A percentile compares a stretch with the other conserved stretches of the same genome.
Conservation (phyloP, 2,113 vertebrate species). For the Rostratula benghalensis region DNA sequence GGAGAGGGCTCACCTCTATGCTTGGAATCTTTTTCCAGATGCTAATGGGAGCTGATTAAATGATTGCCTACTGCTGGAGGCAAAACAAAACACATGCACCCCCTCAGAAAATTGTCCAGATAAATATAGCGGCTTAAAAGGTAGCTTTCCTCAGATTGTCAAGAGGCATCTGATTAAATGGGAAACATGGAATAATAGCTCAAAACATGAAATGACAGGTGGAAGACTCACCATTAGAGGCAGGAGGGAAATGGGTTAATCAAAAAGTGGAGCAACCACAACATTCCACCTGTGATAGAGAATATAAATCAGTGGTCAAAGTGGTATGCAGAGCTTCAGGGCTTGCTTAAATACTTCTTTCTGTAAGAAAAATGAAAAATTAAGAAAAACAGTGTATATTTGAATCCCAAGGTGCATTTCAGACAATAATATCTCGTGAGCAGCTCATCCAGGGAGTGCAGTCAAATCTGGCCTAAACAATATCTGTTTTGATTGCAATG, state of each 20-base stretch:
- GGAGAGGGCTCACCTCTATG: background rate
- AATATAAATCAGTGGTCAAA: background rate
- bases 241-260: background rate
- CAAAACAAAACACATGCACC: background rate
- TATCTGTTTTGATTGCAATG: background rate
- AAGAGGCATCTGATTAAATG: background rate
- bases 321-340: background rate
- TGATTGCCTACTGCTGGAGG: background rate
- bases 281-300: background rate
- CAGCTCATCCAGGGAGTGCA: background rate
- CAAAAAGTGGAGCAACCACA: background rate
- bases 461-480: background rate
- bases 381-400: background rate
- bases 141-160: background rate
- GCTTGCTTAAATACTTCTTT: background rate
- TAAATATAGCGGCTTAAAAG: background rate
- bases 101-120: background rate
- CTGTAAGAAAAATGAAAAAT: background rate
- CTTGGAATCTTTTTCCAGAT: background rate
- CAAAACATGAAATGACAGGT: background rate
- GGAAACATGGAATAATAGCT: background rate
- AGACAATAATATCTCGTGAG: background rate
- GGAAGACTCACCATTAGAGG: background rate
- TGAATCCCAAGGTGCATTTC: background rate
- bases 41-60: background rate